These are phyloP conservation scores for Monomorium pharaonis DNA, from an alignment of 1,140 invertebrate genomes.

Conservation along the genomic window DNA sequence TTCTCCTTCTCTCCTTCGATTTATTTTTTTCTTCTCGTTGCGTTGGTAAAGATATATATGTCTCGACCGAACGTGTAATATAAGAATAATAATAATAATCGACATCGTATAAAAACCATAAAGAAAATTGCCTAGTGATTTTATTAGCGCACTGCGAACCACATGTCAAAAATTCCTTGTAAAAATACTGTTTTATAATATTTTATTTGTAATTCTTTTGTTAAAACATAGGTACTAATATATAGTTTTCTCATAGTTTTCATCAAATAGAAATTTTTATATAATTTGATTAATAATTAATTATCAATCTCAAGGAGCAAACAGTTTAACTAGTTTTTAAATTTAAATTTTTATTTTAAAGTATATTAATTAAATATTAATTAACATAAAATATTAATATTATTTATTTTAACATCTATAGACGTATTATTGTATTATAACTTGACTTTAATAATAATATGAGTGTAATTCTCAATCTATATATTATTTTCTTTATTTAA, in stretches of 20 bases:
- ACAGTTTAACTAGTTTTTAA: not conserved
- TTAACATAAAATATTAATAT: not conserved
- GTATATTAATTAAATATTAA: not conserved
- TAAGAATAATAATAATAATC: constrained; percentile 48
- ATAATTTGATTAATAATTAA: no score
- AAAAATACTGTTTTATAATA: not conserved
- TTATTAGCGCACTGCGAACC: not conserved
- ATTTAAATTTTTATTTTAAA: no score
- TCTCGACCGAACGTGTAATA: constrained; percentile 56
- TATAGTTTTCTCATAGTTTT: not conserved
- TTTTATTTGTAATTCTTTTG: not conserved
- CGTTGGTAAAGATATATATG: constrained; percentile 25
- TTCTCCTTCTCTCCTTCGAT: not conserved
- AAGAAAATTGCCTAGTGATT: constrained; percentile 8
- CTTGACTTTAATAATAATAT: no score
- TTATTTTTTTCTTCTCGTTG: constrained; percentile 31
- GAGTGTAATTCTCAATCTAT: no score
- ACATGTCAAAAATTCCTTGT: not conserved
- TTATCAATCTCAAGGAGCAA: not conserved
- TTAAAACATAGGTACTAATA: not conserved
- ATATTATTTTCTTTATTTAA: no score
- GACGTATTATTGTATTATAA: no score
- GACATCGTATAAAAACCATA: constrained; percentile 9
- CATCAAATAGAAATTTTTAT: not conserved
- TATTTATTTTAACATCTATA: not conserved